phyloP scores from a whole-genome alignment of 2,888 invertebrate genomes.

The Rotaria sp. region DNA sequence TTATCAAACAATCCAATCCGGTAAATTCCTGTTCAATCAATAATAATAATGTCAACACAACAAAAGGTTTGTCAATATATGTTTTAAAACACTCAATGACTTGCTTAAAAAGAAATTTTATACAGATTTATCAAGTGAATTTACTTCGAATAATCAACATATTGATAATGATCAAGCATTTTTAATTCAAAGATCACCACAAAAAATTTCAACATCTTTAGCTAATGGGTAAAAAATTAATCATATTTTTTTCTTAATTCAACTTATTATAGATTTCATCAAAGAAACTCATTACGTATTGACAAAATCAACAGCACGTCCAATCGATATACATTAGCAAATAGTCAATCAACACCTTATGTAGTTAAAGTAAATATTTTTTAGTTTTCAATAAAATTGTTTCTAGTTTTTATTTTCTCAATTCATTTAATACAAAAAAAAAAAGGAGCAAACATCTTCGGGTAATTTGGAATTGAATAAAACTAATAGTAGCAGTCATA shows the following conservation, averaged over 20 bases:
- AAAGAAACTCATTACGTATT: not conserved
- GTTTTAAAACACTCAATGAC: not conserved
- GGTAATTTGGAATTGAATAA: not conserved
- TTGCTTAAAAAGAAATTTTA: not conserved
- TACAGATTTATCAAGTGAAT: not conserved
- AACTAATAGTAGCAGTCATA: not conserved
- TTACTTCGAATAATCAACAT: not conserved
- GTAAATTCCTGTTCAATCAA: not conserved
- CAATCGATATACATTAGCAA: not conserved
- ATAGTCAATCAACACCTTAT: not conserved
- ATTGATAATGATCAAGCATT: not conserved
- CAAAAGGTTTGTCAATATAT: not conserved
- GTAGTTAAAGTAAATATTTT: constrained; percentile 4
- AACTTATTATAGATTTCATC: not conserved
- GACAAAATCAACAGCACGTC: not conserved
- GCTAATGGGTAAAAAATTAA: not conserved
- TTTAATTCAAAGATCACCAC: not conserved
- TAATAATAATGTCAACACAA: not conserved
- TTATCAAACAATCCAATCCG: not conserved
- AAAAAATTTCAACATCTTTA: not conserved
- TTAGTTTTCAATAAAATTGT: not conserved
- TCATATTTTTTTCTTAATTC: not conserved
- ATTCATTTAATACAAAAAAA: too few relatives aligned
- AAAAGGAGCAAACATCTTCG: not conserved
- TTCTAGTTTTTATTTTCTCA: not conserved